Conservation (phyloP, 1,140 invertebrate species). For the Drosophila navojoa region DNA sequence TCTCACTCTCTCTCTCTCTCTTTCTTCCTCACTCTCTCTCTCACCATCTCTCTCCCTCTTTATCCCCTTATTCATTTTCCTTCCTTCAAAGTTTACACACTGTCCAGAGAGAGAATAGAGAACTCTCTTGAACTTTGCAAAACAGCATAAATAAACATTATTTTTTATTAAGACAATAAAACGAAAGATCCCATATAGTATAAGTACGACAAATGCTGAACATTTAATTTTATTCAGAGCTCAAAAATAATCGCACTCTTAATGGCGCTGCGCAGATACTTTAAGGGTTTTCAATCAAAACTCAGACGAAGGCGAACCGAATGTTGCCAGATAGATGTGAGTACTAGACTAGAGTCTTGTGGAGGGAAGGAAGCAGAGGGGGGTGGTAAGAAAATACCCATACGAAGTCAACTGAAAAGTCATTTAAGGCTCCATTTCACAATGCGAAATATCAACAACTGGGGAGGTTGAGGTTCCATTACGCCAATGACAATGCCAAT, state of each 20-base stretch:
- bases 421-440: conserved; percentile 79
- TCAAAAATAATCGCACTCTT: conserved; percentile 32
- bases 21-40: too few species aligned
- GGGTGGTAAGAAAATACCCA: conserved; percentile 24
- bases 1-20: too few species aligned
- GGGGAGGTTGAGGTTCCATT: conserved; percentile 3
- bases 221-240: conserved; percentile 45
- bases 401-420: conserved; percentile 76
- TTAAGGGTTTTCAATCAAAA: conserved; percentile 70
- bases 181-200: conserved; percentile 18
- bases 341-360: neutral
- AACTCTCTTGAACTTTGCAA: too few species aligned
- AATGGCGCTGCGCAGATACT: conserved; percentile 46
- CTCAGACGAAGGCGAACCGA: conserved; percentile 28
- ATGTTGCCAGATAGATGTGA: conserved; percentile 28
- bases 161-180: conserved; percentile 29
- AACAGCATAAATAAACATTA: neutral
- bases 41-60: too few species aligned
- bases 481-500: conserved; percentile 43
- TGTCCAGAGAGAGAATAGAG: too few species aligned
- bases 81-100: too few species aligned
- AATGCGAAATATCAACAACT: conserved; percentile 47
- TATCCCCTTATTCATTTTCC: too few species aligned
- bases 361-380: too few species aligned
- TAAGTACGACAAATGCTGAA: conserved; percentile 34